Evolutionary conservation across 2,888 invertebrate genomes (phyloP), one percentile per base, ranked within the genome.

Genomic region (Crioceris asparagi): DNA sequence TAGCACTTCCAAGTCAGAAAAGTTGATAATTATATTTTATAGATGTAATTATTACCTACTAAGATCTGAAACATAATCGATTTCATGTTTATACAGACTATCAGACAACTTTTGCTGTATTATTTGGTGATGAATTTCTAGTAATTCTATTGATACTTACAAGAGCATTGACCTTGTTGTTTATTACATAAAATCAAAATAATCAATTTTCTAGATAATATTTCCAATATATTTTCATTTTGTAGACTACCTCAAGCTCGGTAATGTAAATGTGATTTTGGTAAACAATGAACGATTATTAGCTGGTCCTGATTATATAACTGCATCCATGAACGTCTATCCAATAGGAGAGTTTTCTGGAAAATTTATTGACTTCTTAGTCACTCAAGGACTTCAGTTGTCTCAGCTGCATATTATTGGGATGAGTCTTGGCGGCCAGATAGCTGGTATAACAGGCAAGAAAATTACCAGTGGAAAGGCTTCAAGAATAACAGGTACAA

Each of bases 401-500:
- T 16, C 38, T 8, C 17, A 33, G 3, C 36, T 55, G 4, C 55
- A 56, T 32, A 30, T 56, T 8, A 52, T 56, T 35, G 56, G 56
- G 48, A 68, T 68, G 65, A 70, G 66, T 49, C 44, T 56, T 15
- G 56, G 56, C 3, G 60, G 50, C 36, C 64, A 60, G 45, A 61
- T 77, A 7, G 56, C 62, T 27, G 68, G 77, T 47, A 70, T 77
- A 2, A 75, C 76, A 25, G 77, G 77, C 68, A 51, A 50, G 35
- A 30, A 36, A 21, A 35, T 55, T 51, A 51, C 32, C 19, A 44
- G 39, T 32, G 48, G 53, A 36, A 46, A 40, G 34, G 34, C 44
- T 16, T 23, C 41, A 5, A 41, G 51, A 38, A 43, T 53, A 25
- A 51, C 51, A 40, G 53, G 52, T 52, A 36, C 36, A 29, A 11